Evolutionary conservation across 1,140 invertebrate genomes (phyloP).

Genomic region (Spodoptera litura): DNA sequence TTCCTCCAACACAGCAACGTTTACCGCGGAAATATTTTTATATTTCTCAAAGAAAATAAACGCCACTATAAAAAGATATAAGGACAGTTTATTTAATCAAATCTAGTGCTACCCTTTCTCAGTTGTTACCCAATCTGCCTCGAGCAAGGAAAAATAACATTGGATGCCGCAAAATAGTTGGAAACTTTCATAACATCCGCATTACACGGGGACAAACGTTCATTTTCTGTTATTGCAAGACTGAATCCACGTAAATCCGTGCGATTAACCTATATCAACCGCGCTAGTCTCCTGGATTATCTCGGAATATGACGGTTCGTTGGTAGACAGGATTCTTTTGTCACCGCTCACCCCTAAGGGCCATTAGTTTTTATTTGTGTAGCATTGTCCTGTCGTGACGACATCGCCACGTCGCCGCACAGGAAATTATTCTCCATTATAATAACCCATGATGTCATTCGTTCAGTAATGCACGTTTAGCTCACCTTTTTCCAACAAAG

Average conservation of each 20-base stretch:
- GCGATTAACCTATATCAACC: conserved; percentile 78
- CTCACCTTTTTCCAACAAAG: conserved; percentile 55
- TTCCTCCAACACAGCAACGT: neutral
- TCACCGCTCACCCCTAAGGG: conserved; percentile 59
- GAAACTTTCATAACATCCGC: conserved; percentile 59
- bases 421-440: conserved; percentile 80
- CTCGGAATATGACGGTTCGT: conserved; percentile 71
- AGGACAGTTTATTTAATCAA: conserved; percentile 43
- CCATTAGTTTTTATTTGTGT: conserved; percentile 81
- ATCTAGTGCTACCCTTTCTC: conserved; percentile 22
- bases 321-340: conserved; percentile 73
- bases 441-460: conserved; percentile 69
- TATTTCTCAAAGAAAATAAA: conserved; percentile 24
- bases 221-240: conserved; percentile 74
- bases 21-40: conserved; percentile 10
- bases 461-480: conserved; percentile 63
- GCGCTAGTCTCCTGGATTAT: conserved; percentile 66
- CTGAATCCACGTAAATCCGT: conserved; percentile 72
- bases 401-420: conserved; percentile 59
- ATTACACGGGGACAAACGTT: conserved; percentile 55
- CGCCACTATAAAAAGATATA: conserved; percentile 31
- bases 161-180: conserved; percentile 49
- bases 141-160: conserved; percentile 34
- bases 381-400: conserved; percentile 66
- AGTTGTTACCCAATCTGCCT: conserved; percentile 27